Conservation (phyloP, 2,888 invertebrate genomes). For the Seira sanloemensis region DNA sequence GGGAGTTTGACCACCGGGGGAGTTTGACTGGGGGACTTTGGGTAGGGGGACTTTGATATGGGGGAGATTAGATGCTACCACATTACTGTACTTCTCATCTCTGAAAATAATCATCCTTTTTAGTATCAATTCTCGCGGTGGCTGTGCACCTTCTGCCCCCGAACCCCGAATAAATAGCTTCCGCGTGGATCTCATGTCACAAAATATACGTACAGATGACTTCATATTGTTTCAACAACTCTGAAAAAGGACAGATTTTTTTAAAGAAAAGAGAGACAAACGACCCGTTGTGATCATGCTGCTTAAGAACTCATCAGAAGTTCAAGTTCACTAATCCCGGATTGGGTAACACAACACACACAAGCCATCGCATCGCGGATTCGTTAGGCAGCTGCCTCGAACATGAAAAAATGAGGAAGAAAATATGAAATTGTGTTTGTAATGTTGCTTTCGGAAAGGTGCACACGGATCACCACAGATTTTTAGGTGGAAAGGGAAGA, state of each 20-base stretch:
- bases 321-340: constrained; percentile 58
- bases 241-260: constrained; percentile 24
- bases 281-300: constrained; percentile 9
- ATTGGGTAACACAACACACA: constrained; percentile 46
- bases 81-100: too few relatives aligned
- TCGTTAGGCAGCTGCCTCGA: constrained; percentile 14
- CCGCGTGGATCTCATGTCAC: constrained; percentile 20
- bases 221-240: constrained; percentile 34
- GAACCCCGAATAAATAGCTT: not conserved
- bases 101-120: too few relatives aligned
- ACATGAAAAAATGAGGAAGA: too few relatives aligned
- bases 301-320: constrained; percentile 30
- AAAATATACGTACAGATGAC: not conserved
- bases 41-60: too few relatives aligned
- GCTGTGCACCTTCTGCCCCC: too few relatives aligned
- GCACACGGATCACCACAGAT: not conserved
- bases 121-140: too few relatives aligned
- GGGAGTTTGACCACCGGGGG: too few relatives aligned
- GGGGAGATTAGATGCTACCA: too few relatives aligned
- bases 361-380: not conserved
- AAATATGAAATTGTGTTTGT: too few relatives aligned
- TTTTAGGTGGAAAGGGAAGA: too few relatives aligned
- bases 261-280: constrained; percentile 35
- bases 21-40: too few relatives aligned
- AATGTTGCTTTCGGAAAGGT: too few relatives aligned